Percentiles rank a stretch among this genome's conserved stretches.
Evolutionary conservation across 1,140 invertebrate species (phyloP).

Genomic region (Pseudomyrmex gracilis): DNA sequence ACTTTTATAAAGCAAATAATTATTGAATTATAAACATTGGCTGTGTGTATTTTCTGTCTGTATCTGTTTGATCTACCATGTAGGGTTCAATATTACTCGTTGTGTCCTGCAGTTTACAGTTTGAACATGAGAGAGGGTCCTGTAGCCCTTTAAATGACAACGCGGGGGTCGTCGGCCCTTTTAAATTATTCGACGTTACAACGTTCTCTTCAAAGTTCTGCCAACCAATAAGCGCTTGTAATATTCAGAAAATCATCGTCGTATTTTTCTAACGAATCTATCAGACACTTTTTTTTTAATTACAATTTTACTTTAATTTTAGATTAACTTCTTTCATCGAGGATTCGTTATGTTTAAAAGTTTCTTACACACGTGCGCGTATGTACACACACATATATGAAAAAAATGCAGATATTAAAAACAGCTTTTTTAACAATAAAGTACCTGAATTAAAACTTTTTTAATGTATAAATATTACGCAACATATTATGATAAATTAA

Average conservation of each 20-base stretch:
- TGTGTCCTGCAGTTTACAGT: neutral
- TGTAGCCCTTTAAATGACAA: constrained; percentile 76
- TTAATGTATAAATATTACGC: no score
- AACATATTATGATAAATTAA: no score
- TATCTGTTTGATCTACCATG: constrained; percentile 25
- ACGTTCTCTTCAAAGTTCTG: constrained; percentile 37
- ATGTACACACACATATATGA: neutral
- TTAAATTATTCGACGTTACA: constrained; percentile 71
- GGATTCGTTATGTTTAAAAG: no score
- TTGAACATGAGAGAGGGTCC: constrained; percentile 39
- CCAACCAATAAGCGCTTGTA: constrained; percentile 18
- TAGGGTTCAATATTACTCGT: constrained; percentile 13
- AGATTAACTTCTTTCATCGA: neutral
- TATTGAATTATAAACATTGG: neutral
- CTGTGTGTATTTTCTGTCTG: neutral
- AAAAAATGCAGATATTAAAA: neutral
- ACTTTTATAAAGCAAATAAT: no score
- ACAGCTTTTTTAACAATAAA: no score
- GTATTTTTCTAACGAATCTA: constrained; percentile 18
- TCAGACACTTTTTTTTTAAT: constrained; percentile 11
- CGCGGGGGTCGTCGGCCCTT: constrained; percentile 75
- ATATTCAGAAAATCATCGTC: constrained; percentile 65
- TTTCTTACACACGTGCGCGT: no score
- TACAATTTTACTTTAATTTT: no score
- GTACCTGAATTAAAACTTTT: no score